These are phyloP conservation scores for Zalophus californianus DNA, from an alignment of 2,797 vertebrate genomes.

Conservation along the genomic window DNA sequence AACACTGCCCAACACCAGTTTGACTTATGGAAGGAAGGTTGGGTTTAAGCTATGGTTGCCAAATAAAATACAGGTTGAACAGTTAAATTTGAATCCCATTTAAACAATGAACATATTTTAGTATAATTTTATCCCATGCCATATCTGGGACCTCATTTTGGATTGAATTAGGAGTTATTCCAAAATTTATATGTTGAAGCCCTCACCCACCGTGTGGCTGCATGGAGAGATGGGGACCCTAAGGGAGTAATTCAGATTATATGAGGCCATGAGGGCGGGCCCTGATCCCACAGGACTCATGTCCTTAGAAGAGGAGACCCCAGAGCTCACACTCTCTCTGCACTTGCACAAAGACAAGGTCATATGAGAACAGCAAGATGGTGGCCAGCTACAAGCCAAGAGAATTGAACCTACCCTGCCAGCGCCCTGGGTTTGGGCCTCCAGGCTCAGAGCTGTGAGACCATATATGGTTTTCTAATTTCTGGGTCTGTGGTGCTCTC, in stretches of 20 bases:
- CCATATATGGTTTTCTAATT: rapidly evolving
- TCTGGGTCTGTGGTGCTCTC: rapidly evolving
- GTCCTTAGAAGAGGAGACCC: not conserved
- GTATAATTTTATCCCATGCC: not conserved
- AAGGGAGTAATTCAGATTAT: too few species aligned
- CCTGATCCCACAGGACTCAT: not conserved
- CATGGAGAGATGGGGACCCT: rapidly evolving
- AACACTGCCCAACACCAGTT: not conserved
- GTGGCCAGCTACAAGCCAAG: not conserved
- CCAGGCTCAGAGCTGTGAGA: not conserved
- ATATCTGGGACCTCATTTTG: not conserved
- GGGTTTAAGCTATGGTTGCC: not conserved
- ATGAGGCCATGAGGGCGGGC: too few species aligned
- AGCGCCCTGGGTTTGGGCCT: not conserved
- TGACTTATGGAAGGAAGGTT: not conserved
- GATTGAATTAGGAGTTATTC: not conserved
- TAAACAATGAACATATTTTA: too few species aligned
- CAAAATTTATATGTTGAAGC: not conserved
- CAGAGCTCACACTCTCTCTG: rapidly evolving
- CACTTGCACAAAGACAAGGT: rapidly evolving
- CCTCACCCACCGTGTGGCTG: not conserved
- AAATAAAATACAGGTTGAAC: not conserved
- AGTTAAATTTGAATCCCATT: not conserved
- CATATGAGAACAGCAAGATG: rapidly evolving
- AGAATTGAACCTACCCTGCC: not conserved